These are phyloP conservation scores for Sacculina carcini DNA, from an alignment of 2,888 invertebrate genomes.

Conservation along the genomic window DNA sequence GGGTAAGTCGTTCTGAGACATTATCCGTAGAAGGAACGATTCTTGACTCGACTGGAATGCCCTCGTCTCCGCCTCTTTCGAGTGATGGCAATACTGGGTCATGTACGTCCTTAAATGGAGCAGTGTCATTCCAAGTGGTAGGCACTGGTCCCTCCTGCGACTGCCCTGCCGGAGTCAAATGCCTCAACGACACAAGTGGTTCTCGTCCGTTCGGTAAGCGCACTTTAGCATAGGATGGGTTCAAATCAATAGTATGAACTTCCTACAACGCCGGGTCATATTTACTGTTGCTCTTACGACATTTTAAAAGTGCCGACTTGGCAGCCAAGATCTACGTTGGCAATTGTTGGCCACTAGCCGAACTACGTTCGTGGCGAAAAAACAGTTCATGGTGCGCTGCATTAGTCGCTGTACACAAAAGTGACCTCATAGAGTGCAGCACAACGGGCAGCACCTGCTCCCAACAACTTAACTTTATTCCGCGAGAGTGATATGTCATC, in stretches of 20 bases:
- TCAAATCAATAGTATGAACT: background rate
- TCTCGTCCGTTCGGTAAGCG: background rate
- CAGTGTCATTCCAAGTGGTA: too few relatives aligned
- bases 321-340: conserved; percentile 7
- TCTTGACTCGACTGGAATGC: too few relatives aligned
- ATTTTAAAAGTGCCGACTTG: background rate
- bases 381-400: conserved; percentile 7
- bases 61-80: too few relatives aligned
- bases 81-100: too few relatives aligned
- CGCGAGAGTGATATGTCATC: background rate
- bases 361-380: conserved; percentile 6
- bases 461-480: background rate
- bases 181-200: background rate
- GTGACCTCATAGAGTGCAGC: background rate
- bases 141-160: too few relatives aligned
- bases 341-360: conserved; percentile 5
- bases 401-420: conserved; percentile 8
- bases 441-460: background rate
- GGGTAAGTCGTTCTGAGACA: too few relatives aligned
- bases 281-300: background rate
- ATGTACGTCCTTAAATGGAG: too few relatives aligned
- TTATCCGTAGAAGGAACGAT: too few relatives aligned
- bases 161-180: too few relatives aligned
- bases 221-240: background rate
- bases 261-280: background rate